These are phyloP conservation scores for Lasioglossum leucozonium DNA, from an alignment of 2,888 invertebrate genomes.

Conservation along the genomic window DNA sequence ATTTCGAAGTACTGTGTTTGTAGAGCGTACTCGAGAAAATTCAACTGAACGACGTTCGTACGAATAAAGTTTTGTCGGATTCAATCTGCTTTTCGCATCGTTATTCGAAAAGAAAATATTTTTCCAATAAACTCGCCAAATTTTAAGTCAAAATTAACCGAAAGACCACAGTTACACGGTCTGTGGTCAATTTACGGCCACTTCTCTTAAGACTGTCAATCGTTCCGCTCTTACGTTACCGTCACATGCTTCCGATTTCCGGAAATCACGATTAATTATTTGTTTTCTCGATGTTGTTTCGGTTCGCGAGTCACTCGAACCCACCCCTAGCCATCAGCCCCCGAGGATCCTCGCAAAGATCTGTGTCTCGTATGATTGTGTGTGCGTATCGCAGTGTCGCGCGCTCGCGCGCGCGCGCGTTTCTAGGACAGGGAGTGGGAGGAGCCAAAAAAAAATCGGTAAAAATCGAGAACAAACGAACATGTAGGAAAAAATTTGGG, in stretches of 20 bases:
- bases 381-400: not conserved
- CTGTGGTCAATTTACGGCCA: not conserved
- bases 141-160: not conserved
- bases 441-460: not conserved
- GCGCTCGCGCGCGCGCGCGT: not conserved
- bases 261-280: not conserved
- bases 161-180: not conserved
- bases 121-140: not conserved
- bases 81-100: too few relatives aligned
- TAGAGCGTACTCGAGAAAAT: not conserved
- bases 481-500: not conserved
- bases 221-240: not conserved
- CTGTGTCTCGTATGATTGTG: not conserved
- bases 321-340: not conserved
- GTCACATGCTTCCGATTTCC: not conserved
- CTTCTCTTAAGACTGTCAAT: not conserved
- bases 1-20: not conserved
- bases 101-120: too few relatives aligned
- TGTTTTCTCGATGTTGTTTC: not conserved
- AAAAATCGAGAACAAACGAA: not conserved
- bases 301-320: not conserved
- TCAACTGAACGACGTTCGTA: not conserved
- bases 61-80: too few relatives aligned
- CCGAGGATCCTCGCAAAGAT: constrained; percentile 1
- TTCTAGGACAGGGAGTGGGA: not conserved